Evolutionary conservation across 2,888 invertebrate genomes (phyloP), one percentile per base, ranked within the genome.

Genomic region (Cheilosia vernalis): DNA sequence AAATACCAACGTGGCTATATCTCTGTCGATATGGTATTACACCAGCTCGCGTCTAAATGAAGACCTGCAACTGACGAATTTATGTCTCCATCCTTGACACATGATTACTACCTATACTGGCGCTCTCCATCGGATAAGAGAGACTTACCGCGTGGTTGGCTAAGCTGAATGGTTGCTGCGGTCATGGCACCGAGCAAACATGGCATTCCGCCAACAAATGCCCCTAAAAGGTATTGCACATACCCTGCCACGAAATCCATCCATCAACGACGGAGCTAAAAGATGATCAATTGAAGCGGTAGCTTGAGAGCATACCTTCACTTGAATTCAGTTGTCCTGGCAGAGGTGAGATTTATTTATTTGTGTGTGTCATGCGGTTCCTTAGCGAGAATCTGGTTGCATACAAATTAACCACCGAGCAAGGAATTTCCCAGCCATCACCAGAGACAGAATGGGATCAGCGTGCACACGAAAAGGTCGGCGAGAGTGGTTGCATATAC

Each of bases 11-110:
- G 53, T 44, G 42, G n/a, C n/a, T 33, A 21, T 60, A 17, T 5
- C 27, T 56, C 56, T 67, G 33, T 51, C 21, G 13, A 33, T 49
- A 30, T 58, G 21, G 64, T 51, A 72, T 72, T 79, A 79, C 73
- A 72, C 21, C 58, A 69, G 13, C 44, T 47, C 60, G 53, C 33
- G 42, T 63, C 74, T 73, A 73, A 78, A 84, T 79, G 80, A 74
- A 64, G 80, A 80, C 69, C 80, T 80, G 83, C 56, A 80, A 58
- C 64, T 79, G 79, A 84, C 58, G 80, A 84, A 84, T 84, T 84
- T 84, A 84, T 84, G 83, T 80, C 73, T 66, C 58, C 67, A 80
- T 80, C 69, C 83, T 80, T 80, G 83, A 84, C 83, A 84, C 79
- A 69, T 83, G 83, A 79, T 84, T 84, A 84, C 67, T 73, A 64